Conservation (phyloP, 1,140 invertebrate species). For the Ruditapes philippinarum region DNA sequence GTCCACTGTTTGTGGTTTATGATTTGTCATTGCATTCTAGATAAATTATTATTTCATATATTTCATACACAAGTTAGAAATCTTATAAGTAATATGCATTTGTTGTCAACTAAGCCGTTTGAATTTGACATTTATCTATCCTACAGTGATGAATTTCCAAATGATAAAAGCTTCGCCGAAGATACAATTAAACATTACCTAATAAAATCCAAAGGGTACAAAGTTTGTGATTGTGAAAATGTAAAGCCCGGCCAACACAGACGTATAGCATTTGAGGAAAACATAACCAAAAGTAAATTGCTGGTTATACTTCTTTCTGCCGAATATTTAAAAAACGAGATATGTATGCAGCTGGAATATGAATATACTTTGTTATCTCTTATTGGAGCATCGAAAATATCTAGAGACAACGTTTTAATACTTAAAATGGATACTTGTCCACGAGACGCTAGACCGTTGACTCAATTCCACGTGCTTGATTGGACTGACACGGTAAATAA, state of each 20-base stretch:
- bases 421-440: neutral
- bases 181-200: neutral
- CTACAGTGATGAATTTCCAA: neutral
- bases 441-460: neutral
- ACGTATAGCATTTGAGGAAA: neutral
- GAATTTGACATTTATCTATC: neutral
- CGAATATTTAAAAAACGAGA: neutral
- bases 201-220: neutral
- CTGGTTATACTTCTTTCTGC: neutral
- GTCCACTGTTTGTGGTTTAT: neutral
- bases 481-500: neutral
- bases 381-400: neutral
- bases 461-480: neutral
- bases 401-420: neutral
- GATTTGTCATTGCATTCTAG: neutral
- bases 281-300: neutral
- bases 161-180: neutral
- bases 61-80: neutral
- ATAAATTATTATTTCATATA: neutral
- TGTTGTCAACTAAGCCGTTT: neutral
- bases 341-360: neutral
- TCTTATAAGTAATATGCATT: neutral
- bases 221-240: neutral
- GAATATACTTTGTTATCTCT: neutral
- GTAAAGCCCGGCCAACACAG: neutral